These are phyloP conservation scores for Drosophila fungiperda DNA, from an alignment of 2,888 invertebrate species.

Conservation along the genomic window DNA sequence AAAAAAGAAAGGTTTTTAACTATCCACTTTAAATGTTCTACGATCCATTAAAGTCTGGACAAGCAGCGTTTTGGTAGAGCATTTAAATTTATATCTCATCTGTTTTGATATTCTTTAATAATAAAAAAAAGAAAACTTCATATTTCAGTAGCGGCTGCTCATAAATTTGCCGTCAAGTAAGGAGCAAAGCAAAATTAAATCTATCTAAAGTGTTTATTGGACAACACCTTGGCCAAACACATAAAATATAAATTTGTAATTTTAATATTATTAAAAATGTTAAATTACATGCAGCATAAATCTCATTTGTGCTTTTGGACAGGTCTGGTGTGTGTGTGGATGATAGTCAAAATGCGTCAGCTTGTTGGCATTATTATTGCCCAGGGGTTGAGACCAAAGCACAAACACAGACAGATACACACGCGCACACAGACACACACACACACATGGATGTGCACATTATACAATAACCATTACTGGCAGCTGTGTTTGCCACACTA, in stretches of 20 bases:
- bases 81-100: neutral
- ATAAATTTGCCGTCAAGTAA: neutral
- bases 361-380: constrained; percentile 59
- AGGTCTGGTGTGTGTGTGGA: constrained; percentile 8
- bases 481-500: constrained; percentile 78
- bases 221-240: constrained; percentile 60
- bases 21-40: neutral
- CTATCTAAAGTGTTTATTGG: constrained; percentile 65
- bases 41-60: constrained; percentile 3
- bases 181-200: constrained; percentile 54
- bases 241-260: constrained; percentile 73
- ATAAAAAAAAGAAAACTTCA: neutral
- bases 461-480: constrained; percentile 72
- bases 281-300: constrained; percentile 73
- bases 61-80: neutral
- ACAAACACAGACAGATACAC: constrained; percentile 15
- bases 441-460: constrained; percentile 38
- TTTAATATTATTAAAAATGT: constrained; percentile 80
- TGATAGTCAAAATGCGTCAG: constrained; percentile 45
- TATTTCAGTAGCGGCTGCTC: neutral
- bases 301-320: constrained; percentile 58
- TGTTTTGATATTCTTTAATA: neutral
- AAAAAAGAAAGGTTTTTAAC: constrained; percentile 25
- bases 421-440: constrained; percentile 21
- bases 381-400: constrained; percentile 54